phyloP scores from a whole-genome alignment of 2,888 invertebrate genomes.

The Flexamia atlantica region DNA sequence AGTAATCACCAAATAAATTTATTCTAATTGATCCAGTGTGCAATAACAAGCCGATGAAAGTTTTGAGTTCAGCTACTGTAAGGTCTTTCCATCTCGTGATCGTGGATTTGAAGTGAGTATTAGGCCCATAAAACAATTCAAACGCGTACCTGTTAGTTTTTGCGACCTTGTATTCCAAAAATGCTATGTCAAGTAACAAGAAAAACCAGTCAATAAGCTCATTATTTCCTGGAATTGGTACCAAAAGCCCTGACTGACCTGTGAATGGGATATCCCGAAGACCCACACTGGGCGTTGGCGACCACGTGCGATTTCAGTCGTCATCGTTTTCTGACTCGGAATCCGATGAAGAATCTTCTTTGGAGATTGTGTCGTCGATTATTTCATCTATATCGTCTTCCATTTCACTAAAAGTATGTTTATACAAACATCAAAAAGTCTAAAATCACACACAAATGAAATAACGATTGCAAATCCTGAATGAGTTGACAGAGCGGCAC shows the following conservation, averaged over 20 bases:
- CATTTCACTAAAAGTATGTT: too few species aligned
- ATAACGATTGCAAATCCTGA: too few species aligned
- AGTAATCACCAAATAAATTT: conserved; percentile 73
- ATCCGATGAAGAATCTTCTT: too few species aligned
- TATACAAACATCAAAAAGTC: too few species aligned
- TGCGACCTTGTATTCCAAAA: neutral
- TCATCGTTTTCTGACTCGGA: too few species aligned
- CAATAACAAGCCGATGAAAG: conserved; percentile 72
- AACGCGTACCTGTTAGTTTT: neutral
- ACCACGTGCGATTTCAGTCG: too few species aligned
- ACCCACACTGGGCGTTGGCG: neutral
- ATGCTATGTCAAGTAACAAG: neutral
- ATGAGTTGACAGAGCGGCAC: too few species aligned
- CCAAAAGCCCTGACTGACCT: neutral
- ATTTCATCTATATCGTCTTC: too few species aligned
- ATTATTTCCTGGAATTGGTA: neutral
- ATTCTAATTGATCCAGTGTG: conserved; percentile 73
- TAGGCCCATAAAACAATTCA: conserved; percentile 33
- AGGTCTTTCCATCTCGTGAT: conserved; percentile 57
- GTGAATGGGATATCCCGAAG: conserved; percentile 9
- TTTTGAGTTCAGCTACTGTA: conserved; percentile 62
- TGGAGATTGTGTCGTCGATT: too few species aligned
- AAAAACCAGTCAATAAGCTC: conserved; percentile 25
- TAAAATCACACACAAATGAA: too few species aligned
- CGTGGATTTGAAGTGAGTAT: neutral